A percentile compares a stretch with the other conserved stretches of the same genome.
Conservation (phyloP, 2,797 vertebrate species). For the Champsocephalus esox region DNA sequence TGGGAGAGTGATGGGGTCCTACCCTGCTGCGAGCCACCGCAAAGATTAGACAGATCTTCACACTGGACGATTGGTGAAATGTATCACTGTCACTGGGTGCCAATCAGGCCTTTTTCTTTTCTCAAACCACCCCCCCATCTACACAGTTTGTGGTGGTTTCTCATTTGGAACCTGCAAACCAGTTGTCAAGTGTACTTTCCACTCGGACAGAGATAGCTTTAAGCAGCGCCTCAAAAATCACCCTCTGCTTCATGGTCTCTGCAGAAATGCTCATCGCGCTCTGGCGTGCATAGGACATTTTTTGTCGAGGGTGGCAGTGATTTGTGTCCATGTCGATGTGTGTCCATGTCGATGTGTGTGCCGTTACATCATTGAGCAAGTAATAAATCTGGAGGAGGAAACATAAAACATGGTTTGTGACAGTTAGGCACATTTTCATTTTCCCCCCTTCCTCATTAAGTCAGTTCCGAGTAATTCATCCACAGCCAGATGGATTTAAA, state of each 20-base stretch:
- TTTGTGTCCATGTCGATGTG: constrained; percentile 16
- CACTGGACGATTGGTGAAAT: constrained; percentile 80
- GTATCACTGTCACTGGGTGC: constrained; percentile 80
- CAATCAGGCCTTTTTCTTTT: constrained; percentile 46
- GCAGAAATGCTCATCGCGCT: constrained; percentile 63
- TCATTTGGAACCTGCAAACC: constrained; percentile 79
- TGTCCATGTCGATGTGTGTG: constrained; percentile 24
- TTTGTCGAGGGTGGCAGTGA: constrained; percentile 12
- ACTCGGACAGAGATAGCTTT: constrained; percentile 76
- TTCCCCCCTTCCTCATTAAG: neutral
- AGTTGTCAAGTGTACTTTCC: constrained; percentile 82
- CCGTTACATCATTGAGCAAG: constrained; percentile 31
- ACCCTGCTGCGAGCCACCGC: constrained; percentile 70
- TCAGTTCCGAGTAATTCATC: neutral
- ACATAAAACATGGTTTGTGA: constrained; percentile 14
- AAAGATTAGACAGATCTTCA: constrained; percentile 80
- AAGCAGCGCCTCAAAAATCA: constrained; percentile 71
- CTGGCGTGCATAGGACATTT: constrained; percentile 48
- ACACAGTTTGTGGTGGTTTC: constrained; percentile 66
- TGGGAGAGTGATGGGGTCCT: constrained; percentile 80
- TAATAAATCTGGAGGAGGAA: constrained; percentile 19
- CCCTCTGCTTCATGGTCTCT: constrained; percentile 67
- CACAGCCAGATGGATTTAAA: neutral
- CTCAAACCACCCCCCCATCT: neutral
- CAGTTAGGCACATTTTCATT: neutral